phyloP scores from a whole-genome alignment of 2,797 vertebrate species.

The Sebastes itinus region DNA sequence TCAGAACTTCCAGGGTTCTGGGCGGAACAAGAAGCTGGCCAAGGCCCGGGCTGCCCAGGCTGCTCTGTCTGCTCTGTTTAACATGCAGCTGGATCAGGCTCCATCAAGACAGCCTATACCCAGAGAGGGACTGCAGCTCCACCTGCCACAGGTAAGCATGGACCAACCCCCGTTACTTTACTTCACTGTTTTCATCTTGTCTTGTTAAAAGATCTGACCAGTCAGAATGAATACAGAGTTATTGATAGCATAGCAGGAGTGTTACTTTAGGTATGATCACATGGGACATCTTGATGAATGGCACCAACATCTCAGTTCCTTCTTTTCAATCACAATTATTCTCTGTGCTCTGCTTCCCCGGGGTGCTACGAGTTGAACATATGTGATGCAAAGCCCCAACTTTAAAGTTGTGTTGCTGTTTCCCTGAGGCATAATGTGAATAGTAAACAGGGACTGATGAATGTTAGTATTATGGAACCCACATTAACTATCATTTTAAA shows the following conservation, averaged over 20 bases:
- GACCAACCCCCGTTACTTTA: neutral
- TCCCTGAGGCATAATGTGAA: neutral
- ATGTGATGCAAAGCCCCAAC: neutral
- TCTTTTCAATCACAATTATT: neutral
- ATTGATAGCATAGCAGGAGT: neutral
- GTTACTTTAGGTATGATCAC: neutral
- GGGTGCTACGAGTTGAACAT: neutral
- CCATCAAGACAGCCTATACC: constrained; percentile 91
- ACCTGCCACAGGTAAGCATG: constrained; percentile 91
- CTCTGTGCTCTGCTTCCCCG: too few species aligned
- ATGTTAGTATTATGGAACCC: neutral
- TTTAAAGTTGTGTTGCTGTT: neutral
- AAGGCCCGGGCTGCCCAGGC: constrained; percentile 95
- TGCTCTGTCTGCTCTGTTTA: constrained; percentile 88
- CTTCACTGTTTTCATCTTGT: neutral
- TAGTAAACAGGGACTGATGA: neutral
- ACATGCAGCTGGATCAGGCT: constrained; percentile 91
- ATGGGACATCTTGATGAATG: neutral
- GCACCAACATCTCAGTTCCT: neutral
- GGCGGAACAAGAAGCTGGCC: constrained; percentile 94
- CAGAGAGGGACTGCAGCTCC: constrained; percentile 91
- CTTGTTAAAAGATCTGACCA: neutral
- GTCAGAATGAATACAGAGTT: neutral
- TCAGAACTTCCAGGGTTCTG: constrained; percentile 91
- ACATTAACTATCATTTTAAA: neutral